Conservation (phyloP, 1,140 invertebrate genomes). For the Drosophila tropicalis region DNA sequence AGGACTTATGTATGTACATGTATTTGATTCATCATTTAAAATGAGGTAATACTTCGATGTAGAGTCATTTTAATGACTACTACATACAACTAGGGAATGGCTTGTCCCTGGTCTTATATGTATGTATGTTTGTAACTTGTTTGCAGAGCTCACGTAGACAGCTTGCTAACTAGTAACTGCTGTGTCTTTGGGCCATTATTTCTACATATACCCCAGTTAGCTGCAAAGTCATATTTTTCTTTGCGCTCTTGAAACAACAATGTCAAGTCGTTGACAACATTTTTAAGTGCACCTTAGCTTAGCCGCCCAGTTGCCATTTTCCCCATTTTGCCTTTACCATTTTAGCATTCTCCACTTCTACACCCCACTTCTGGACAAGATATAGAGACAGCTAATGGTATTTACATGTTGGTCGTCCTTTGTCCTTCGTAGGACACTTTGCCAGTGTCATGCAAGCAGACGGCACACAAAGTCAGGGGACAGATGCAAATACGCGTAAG, state of each 20-base stretch:
- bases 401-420: slow-evolving; percentile 57
- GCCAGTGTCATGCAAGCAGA: slow-evolving; percentile 40
- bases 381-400: slow-evolving; percentile 59
- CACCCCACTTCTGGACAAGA: slow-evolving; percentile 31
- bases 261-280: slow-evolving; percentile 73
- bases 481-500: slow-evolving; percentile 66
- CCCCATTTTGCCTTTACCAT: neutral
- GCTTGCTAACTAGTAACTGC: slow-evolving; percentile 19
- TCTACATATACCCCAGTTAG: slow-evolving; percentile 38
- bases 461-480: slow-evolving; percentile 29
- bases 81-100: too few relatives aligned
- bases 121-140: neutral
- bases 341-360: neutral
- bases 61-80: neutral
- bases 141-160: neutral
- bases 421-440: slow-evolving; percentile 13
- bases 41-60: neutral
- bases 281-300: slow-evolving; percentile 55
- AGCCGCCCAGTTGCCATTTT: slow-evolving; percentile 34
- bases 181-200: slow-evolving; percentile 53
- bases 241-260: slow-evolving; percentile 73
- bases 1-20: too few relatives aligned
- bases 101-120: neutral
- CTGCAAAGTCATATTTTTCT: slow-evolving; percentile 66
- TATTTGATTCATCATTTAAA: neutral